Base-by-base conservation (phyloP, 2,888 invertebrate genomes). In the Lordiphosa andalusiaca region DNA sequence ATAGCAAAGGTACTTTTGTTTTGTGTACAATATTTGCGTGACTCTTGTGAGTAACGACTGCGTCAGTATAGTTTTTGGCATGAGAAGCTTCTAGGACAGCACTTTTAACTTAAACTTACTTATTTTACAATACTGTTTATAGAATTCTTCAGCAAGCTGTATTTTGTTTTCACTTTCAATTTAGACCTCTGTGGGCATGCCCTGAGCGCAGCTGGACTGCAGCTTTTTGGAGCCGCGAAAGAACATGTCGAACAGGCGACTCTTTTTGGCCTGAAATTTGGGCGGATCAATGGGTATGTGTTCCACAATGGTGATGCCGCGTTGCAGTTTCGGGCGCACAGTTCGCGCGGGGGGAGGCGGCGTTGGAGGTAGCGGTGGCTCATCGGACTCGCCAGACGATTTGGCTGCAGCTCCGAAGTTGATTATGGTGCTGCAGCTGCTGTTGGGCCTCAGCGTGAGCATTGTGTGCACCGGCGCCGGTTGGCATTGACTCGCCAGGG, bases 181-280 rank as follows among this genome's bases (percentile, higher is more conserved):
- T 69, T 74, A 89, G 61, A 89, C 90, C 73, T 88, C 89, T 25
- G 88, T 86, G 65, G 89, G 88, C 68, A 74, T 67, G 49, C 84
- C 69, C 68, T 77, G 73, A 23, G 84, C 71, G 64, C 88, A 90
- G 56, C 55, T 64, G 39, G 89, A 80, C 57, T 89, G 87, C 69
- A 88, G 70, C 57, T 87, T 89, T 62, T 84, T 86, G n/a, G 89
- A 88, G 72, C 86, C 81, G 67, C 89, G 87, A 66, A 89, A 88
- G 67, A 90, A 85, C 69, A 88, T 84, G 64, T 90, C 86, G 61
- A 89, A 85, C 30, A 90, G 75, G 36, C 76, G 75, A 40, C 75
- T 72, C 6, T 84, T 77, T 37, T 74, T 73, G 2, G 75, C 57
- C 46, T 78, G 72, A 51, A 73, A 76, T 40, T 84, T 86, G 16